These are phyloP conservation scores for Gymnocheta viridis DNA, from an alignment of 2,888 invertebrate species.

Conservation along the genomic window DNA sequence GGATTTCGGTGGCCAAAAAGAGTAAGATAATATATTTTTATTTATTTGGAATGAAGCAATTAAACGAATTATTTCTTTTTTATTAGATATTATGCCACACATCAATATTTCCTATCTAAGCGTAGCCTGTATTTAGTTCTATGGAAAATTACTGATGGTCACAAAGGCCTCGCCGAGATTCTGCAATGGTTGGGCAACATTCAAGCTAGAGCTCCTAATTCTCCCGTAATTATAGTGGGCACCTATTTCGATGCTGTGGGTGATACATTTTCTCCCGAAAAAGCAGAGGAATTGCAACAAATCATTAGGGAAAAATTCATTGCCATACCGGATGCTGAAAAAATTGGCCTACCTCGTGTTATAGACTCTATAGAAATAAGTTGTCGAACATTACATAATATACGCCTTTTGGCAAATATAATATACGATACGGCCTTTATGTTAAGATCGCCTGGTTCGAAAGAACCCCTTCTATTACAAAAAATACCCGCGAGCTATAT, in stretches of 20 bases:
- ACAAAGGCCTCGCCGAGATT: slow-evolving; percentile 93
- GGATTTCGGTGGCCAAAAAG: slow-evolving; percentile 99
- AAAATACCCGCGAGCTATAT: slow-evolving; percentile 97
- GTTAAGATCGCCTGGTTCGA: slow-evolving; percentile 94
- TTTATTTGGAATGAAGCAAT: slow-evolving; percentile 48
- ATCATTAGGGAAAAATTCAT: slow-evolving; percentile 94
- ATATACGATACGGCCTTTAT: slow-evolving; percentile 97
- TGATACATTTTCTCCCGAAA: slow-evolving; percentile 80
- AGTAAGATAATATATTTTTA: slow-evolving; percentile 82
- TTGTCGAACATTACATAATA: slow-evolving; percentile 92
- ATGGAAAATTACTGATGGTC: slow-evolving; percentile 96
- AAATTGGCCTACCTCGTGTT: slow-evolving; percentile 95
- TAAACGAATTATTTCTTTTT: not conserved
- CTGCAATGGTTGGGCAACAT: slow-evolving; percentile 98
- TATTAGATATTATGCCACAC: slow-evolving; percentile 95
- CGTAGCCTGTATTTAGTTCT: slow-evolving; percentile 96
- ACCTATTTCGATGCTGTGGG: slow-evolving; percentile 95
- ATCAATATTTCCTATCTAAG: slow-evolving; percentile 98
- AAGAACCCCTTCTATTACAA: slow-evolving; percentile 94
- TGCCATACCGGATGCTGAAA: slow-evolving; percentile 96
- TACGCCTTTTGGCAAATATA: slow-evolving; percentile 93
- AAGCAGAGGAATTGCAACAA: slow-evolving; percentile 91
- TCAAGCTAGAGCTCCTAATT: slow-evolving; percentile 96
- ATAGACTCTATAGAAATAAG: slow-evolving; percentile 96
- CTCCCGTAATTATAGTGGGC: slow-evolving; percentile 97